Evolutionary conservation across 1,140 invertebrate genomes (phyloP), one percentile per base, ranked within the genome.

Genomic region (Gonatopus flavifemur): DNA sequence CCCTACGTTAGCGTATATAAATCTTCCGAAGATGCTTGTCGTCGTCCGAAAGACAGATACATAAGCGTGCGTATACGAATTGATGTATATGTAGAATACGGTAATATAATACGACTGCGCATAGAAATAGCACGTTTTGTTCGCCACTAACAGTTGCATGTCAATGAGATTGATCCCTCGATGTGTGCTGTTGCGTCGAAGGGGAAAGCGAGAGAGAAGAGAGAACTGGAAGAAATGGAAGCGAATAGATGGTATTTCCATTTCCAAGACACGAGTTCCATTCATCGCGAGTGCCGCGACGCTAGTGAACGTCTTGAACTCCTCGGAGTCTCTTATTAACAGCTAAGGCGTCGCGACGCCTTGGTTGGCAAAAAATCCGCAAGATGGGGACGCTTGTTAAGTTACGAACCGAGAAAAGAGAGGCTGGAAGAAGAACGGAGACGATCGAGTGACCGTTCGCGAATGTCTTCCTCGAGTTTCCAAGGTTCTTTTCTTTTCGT

Each of bases 361-460:
- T 55, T 64, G 66, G 58, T 76, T 76, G 52, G 56, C 68, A 70
- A 70, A 74, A 74, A 68, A 64, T 72, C 74, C 74, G 72, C 62
- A 60, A 76, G 74, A 76, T 76, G 74, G 72, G 61, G 71, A 67
- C 69, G 62, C 63, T 44, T 42, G 62, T 58, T 56, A 59, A 67
- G 43, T 38, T 36, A 49, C 28, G 37, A 44, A 35, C 30, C 12
- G 41, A 22, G 51, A 53, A 48, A 49, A 8, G 21, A n/a, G 30
- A 42, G 38, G 22, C 30, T 20, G 15, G 43, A 48, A 30, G 15
- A 24, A 9, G 24, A 13, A 10, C 19, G 15, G 15, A 28, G 10
- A 8, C 25, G 25, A 18, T n/a, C n/a, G n/a, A n/a, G n/a, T n/a
- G n/a, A n/a, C n/a, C n/a, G n/a, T n/a, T n/a, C n/a, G n/a, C n/a